A percentile compares a stretch with the other conserved stretches of the same genome.
Conservation (phyloP, 2,113 vertebrate genomes). For the Geothlypis trichas region DNA sequence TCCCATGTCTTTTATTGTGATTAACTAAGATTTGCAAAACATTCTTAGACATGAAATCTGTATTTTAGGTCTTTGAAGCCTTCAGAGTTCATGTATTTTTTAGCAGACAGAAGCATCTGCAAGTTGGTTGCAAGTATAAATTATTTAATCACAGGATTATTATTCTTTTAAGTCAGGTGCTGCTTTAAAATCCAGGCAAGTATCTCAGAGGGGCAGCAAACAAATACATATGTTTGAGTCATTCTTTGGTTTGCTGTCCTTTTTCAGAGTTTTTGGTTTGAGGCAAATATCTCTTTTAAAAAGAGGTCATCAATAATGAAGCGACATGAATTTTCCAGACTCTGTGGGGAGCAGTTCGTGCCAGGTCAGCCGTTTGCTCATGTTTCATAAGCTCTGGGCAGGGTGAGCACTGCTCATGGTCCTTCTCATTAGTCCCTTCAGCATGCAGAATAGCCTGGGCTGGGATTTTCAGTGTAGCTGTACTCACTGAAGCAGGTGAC, state of each 20-base stretch:
- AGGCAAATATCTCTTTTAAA: background rate
- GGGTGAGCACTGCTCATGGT: background rate
- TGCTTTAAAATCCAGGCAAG: background rate
- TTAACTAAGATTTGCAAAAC: background rate
- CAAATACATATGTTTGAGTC: background rate
- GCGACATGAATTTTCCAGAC: background rate
- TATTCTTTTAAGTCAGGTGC: background rate
- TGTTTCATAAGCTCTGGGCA: conserved; percentile 14
- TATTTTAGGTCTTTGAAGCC: background rate
- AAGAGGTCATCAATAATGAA: conserved; percentile 49
- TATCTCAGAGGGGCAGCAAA: background rate
- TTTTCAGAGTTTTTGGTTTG: background rate
- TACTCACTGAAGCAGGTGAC: background rate
- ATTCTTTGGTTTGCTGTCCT: background rate
- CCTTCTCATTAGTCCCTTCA: background rate
- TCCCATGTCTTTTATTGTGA: background rate
- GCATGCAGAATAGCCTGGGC: background rate
- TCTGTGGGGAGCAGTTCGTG: background rate
- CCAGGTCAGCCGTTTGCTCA: background rate
- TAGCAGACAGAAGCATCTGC: conserved; percentile 4
- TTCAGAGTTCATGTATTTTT: background rate
- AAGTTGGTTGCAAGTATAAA: background rate
- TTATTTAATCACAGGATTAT: background rate
- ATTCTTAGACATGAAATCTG: background rate
- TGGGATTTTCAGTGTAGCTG: background rate